Evolutionary conservation across 2,113 vertebrate genomes (phyloP).

Genomic region (Aegotheles bennettii): DNA sequence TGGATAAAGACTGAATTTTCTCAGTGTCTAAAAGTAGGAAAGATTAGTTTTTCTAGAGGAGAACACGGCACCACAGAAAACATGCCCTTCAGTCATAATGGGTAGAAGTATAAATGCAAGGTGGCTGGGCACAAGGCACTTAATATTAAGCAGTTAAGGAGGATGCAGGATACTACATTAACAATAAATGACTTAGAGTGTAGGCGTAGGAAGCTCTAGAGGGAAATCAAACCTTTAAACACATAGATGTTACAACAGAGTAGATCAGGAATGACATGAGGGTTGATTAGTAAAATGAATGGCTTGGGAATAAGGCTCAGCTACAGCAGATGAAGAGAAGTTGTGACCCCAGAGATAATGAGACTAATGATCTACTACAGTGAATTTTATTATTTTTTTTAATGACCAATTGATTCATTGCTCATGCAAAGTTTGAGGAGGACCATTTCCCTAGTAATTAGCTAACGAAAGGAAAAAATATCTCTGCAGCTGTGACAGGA

Average conservation of each 20-base stretch:
- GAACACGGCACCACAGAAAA: background rate
- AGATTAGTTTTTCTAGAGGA: background rate
- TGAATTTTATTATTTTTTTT: background rate
- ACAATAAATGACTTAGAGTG: background rate
- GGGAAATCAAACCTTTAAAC: background rate
- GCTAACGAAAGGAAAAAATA: background rate
- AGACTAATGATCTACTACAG: background rate
- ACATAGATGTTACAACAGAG: background rate
- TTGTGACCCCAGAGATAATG: background rate
- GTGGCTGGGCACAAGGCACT: background rate
- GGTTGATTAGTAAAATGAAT: background rate
- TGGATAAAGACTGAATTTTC: background rate
- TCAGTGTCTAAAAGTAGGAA: background rate
- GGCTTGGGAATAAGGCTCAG: background rate
- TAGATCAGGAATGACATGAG: background rate
- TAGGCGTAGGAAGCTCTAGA: background rate
- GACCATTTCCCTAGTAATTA: background rate
- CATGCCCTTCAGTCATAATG: background rate
- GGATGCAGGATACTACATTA: background rate
- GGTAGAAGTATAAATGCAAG: background rate
- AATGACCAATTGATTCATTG: background rate
- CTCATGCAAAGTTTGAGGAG: background rate
- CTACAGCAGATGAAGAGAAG: background rate
- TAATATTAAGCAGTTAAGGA: background rate
- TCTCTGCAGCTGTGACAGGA: constrained; percentile 17